Evolutionary conservation across 2,888 invertebrate species (phyloP).

Genomic region (Miltochrista miniata): DNA sequence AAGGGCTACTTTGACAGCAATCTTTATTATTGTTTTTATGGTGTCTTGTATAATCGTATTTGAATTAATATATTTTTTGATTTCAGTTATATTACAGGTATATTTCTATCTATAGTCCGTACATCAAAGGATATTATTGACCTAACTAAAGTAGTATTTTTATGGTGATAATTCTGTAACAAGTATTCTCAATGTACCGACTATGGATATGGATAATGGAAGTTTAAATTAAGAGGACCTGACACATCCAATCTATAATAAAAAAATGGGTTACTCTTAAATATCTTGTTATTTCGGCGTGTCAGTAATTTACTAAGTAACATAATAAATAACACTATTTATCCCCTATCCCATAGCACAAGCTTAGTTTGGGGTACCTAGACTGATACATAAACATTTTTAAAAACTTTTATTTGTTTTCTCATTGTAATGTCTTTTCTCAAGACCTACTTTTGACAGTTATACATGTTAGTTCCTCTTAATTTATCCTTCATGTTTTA

Average conservation of each 20-base stretch:
- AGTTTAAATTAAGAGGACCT: not conserved
- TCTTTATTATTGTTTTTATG: not conserved
- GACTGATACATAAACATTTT: too few relatives aligned
- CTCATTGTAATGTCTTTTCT: too few relatives aligned
- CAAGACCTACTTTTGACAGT: not conserved
- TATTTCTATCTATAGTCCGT: not conserved
- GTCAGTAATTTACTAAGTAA: too few relatives aligned
- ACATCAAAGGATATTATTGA: not conserved
- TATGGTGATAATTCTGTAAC: not conserved
- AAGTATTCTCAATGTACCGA: not conserved
- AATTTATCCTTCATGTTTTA: not conserved
- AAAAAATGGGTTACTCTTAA: too few relatives aligned
- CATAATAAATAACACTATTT: too few relatives aligned
- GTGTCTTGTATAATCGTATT: not conserved
- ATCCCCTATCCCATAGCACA: too few relatives aligned
- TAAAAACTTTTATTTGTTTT: too few relatives aligned
- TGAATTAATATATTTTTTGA: not conserved
- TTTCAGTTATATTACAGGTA: not conserved
- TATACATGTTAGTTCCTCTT: not conserved
- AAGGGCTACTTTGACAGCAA: conserved; percentile 1
- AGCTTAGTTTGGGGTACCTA: too few relatives aligned
- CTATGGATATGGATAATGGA: not conserved
- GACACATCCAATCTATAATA: not conserved
- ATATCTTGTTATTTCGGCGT: too few relatives aligned
- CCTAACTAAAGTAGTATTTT: too few relatives aligned